Conservation (phyloP, 2,888 invertebrate genomes). For the Aporophyla nigra region DNA sequence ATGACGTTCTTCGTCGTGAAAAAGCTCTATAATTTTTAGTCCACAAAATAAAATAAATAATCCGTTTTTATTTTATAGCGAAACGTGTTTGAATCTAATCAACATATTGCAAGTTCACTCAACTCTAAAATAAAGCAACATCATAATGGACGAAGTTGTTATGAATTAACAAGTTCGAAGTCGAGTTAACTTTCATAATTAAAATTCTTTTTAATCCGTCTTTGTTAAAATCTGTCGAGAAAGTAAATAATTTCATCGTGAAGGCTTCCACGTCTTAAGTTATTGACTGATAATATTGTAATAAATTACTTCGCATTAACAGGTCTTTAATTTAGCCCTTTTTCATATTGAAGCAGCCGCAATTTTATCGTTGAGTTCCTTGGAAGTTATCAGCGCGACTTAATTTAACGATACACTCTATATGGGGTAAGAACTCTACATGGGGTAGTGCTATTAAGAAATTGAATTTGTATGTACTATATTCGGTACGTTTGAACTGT, state of each 20-base stretch:
- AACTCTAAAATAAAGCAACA: constrained; percentile 73
- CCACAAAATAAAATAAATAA: constrained; percentile 37
- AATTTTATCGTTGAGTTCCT: constrained; percentile 43
- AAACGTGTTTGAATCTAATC: constrained; percentile 68
- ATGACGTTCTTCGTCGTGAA: constrained; percentile 38
- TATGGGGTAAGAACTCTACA: not conserved
- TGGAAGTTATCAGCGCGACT: constrained; percentile 49
- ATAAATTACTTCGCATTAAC: constrained; percentile 37
- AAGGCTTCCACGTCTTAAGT: constrained; percentile 5
- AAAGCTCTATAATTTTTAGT: constrained; percentile 23
- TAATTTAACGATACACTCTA: constrained; percentile 48
- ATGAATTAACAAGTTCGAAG: constrained; percentile 77
- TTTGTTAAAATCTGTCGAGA: constrained; percentile 68
- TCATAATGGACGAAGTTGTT: constrained; percentile 78
- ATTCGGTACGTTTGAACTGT: constrained; percentile 4
- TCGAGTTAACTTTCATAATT: constrained; percentile 68
- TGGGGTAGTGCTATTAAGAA: constrained; percentile 23
- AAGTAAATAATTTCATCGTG: constrained; percentile 68
- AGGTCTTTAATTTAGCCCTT: constrained; percentile 26
- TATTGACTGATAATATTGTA: constrained; percentile 24
- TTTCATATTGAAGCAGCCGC: constrained; percentile 26
- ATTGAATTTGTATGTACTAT: constrained; percentile 8
- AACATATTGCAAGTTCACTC: constrained; percentile 69
- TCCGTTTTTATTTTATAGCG: constrained; percentile 17
- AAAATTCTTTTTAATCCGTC: constrained; percentile 71